Base-by-base conservation (phyloP, 2,797 vertebrate genomes). In the Pipistrellus kuhlii region DNA sequence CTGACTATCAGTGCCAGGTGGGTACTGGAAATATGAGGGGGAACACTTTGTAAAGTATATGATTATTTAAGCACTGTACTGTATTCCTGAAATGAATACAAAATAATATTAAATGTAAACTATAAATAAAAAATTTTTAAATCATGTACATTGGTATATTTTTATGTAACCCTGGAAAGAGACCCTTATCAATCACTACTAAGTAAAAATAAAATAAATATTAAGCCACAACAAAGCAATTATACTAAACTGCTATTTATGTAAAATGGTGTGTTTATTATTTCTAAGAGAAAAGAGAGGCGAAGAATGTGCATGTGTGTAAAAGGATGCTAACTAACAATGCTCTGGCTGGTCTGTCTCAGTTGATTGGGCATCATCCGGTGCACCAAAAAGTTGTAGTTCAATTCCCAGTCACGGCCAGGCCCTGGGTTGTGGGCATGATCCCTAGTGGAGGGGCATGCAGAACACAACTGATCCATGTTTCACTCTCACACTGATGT, bases 111-210 rank as follows among this genome's bases (percentile, higher is more conserved):
- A 21, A 69, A 69, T 38, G 32, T 69, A 69, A 69, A 69, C 32
- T 38, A 35, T 38, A 69, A 38, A 38, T 38, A 21, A 35, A 21
- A 21, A 6, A 38, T 32, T 38, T 6, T 38, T 6, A 69, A 23
- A 69, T 23, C 68, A 69, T 69, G 20, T 23, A 2, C 68, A 38
- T 3, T 69, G 68, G 35, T 71, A 59, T 27, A 72, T 48, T 95
- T 96, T 76, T 69, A 84, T 77, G 51, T 62, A 88, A 88, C 66
- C 20, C 32, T 10, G 30, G 23, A 87, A 53, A 81, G 8, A 90
- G 27, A 13, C 12, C 30, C 27, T 55, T 35, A 83, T 1, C 12
- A 89, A 83, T 1, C 7, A 85, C n/a, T 76, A 89, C 18, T 76
- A 23, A 91, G 21, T 72, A 83, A 53, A 91, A 75, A 38, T 48